Percentiles rank a stretch among this genome's conserved stretches.
Evolutionary conservation across 2,113 vertebrate species (phyloP).

Genomic region (Microcebus lehilahytsara): DNA sequence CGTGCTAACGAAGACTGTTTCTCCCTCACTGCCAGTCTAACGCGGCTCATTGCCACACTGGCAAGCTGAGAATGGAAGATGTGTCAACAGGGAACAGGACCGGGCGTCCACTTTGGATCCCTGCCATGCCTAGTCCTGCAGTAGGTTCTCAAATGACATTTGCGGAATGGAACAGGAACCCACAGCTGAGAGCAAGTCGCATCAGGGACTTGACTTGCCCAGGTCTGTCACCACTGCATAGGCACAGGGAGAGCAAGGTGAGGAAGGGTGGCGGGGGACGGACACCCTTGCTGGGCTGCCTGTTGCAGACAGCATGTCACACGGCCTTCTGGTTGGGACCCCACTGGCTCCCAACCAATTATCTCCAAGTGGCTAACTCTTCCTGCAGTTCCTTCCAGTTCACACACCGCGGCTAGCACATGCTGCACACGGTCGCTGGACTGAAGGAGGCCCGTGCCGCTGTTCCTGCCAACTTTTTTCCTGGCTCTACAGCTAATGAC

Average conservation of each 20-base stretch:
- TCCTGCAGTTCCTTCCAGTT: neutral
- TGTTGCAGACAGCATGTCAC: neutral
- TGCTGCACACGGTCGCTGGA: neutral
- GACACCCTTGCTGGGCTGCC: neutral
- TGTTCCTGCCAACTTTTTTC: neutral
- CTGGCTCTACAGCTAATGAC: neutral
- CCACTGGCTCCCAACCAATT: neutral
- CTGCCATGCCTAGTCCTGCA: neutral
- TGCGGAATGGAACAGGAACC: neutral
- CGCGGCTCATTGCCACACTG: neutral
- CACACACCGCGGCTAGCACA: neutral
- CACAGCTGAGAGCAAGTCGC: neutral
- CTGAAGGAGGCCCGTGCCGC: neutral
- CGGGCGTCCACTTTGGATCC: rapidly evolving
- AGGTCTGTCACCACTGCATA: neutral
- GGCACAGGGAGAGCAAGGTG: neutral
- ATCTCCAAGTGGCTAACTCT: neutral
- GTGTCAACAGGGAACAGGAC: rapidly evolving
- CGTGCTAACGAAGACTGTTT: neutral
- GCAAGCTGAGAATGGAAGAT: neutral
- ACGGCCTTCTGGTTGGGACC: neutral
- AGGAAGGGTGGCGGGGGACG: neutral
- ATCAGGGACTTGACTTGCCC: neutral
- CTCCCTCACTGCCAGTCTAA: neutral
- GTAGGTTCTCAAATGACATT: neutral